phyloP scores from a whole-genome alignment of 2,113 vertebrate species.

The Entomyzon cyanotis region DNA sequence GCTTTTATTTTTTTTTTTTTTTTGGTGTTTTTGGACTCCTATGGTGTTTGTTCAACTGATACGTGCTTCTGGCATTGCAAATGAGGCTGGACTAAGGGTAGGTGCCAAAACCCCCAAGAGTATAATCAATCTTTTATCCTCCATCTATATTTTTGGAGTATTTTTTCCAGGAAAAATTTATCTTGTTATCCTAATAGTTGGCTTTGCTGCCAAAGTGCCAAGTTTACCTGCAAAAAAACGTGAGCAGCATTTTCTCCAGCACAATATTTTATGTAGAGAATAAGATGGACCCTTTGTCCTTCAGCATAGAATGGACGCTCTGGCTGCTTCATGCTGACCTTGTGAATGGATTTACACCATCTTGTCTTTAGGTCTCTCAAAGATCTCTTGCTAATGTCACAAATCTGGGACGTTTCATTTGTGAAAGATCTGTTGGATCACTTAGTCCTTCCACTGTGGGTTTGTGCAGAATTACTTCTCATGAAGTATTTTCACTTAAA shows the following conservation, averaged over 20 bases:
- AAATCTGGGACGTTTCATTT: not conserved
- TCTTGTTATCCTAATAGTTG: not conserved
- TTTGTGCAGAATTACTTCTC: not conserved
- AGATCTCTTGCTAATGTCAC: not conserved
- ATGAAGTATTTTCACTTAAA: not conserved
- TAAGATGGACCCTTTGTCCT: not conserved
- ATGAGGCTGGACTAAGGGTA: not conserved
- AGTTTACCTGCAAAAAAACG: not conserved
- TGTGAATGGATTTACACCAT: not conserved
- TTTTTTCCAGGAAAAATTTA: slow-evolving; percentile 12
- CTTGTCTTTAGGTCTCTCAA: not conserved
- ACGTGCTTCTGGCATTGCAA: not conserved
- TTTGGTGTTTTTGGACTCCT: not conserved
- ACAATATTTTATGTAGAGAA: not conserved
- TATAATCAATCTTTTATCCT: not conserved
- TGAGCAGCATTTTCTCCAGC: not conserved
- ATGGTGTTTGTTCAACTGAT: not conserved
- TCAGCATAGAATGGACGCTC: not conserved
- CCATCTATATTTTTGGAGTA: not conserved
- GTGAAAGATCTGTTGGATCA: slow-evolving; percentile 9
- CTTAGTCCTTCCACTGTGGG: not conserved
- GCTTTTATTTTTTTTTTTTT: not conserved
- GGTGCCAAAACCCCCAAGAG: not conserved
- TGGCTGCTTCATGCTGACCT: not conserved
- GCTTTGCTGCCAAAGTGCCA: not conserved